Evolutionary conservation across 2,797 vertebrate species (phyloP).

Genomic region (Amblyraja radiata): DNA sequence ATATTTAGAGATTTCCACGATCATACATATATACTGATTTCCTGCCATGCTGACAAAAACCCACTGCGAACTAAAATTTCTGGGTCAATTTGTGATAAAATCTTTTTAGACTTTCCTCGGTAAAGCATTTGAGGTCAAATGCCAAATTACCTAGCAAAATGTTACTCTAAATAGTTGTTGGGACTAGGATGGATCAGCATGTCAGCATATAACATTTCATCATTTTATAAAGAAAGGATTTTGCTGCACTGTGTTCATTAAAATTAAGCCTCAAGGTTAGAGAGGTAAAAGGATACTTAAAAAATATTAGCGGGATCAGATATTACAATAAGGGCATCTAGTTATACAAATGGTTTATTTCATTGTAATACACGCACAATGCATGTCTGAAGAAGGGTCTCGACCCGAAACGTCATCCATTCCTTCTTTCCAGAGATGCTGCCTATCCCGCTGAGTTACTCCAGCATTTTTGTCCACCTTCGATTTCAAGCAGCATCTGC

Average conservation of each 20-base stretch:
- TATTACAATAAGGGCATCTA: not conserved
- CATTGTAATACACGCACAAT: not conserved
- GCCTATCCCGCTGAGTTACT: too few species aligned
- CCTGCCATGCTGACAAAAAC: not conserved
- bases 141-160: not conserved
- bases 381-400: not conserved
- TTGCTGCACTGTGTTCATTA: not conserved
- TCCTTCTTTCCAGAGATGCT: too few species aligned
- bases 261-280: not conserved
- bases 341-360: not conserved
- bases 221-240: not conserved
- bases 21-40: not conserved
- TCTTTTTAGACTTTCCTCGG: not conserved
- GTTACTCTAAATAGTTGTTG: not conserved
- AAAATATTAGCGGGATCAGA: not conserved
- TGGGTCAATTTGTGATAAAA: not conserved
- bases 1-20: not conserved
- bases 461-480: too few species aligned
- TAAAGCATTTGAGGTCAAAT: slow-evolving; percentile 23
- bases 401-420: too few species aligned
- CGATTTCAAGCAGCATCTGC: too few species aligned
- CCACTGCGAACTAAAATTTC: not conserved
- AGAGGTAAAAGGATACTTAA: not conserved
- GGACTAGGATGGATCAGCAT: not conserved
- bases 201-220: not conserved